Conservation (phyloP, 2,888 invertebrate species). For the Morpho achilles region DNA sequence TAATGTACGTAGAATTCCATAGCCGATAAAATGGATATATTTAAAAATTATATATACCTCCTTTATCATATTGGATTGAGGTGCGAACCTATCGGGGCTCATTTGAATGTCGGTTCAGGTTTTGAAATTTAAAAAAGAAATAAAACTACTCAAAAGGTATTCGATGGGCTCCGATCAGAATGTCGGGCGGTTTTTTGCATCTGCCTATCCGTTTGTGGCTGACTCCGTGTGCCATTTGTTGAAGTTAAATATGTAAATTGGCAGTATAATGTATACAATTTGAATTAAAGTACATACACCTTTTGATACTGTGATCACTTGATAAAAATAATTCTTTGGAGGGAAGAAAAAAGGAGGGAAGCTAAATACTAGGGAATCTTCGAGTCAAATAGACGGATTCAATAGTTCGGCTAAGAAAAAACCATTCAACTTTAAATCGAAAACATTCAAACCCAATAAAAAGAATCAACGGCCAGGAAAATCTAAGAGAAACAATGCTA, state of each 20-base stretch:
- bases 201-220: conserved; percentile 24
- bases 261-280: not conserved
- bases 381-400: conserved; percentile 82
- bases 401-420: conserved; percentile 64
- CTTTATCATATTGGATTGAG: conserved; percentile 35
- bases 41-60: no score
- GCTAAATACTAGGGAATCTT: conserved; percentile 90
- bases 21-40: no score
- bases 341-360: conserved; percentile 96
- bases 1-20: no score
- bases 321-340: conserved; percentile 85
- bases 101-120: conserved; percentile 61
- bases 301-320: no score
- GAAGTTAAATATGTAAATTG: conserved; percentile 7
- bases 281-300: no score
- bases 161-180: conserved; percentile 41
- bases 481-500: conserved; percentile 65
- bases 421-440: conserved; percentile 59
- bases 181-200: conserved; percentile 42
- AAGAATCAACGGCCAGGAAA: conserved; percentile 78
- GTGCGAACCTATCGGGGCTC: conserved; percentile 54
- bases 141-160: conserved; percentile 38
- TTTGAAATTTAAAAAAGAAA: conserved; percentile 42
- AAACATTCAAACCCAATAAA: conserved; percentile 57
- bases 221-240: conserved; percentile 13